These are phyloP conservation scores for Poeciliopsis turneri DNA, from an alignment of 2,797 vertebrate species.

Conservation along the genomic window DNA sequence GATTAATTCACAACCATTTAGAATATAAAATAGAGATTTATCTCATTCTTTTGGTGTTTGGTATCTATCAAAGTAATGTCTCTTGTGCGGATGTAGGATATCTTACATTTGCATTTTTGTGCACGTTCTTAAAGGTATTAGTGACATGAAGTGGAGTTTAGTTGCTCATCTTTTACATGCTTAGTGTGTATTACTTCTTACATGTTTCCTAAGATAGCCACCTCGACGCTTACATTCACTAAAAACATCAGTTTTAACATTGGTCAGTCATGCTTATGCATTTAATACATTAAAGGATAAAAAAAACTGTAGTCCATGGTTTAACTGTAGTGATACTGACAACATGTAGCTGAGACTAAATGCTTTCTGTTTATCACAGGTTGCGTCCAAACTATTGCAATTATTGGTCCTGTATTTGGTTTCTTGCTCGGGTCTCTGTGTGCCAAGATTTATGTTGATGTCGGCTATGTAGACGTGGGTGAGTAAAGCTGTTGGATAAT, in stretches of 20 bases:
- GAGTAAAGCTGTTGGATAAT: slow-evolving; percentile 60
- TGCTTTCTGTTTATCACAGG: slow-evolving; percentile 73
- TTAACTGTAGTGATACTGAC: neutral
- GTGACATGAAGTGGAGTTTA: neutral
- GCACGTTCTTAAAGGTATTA: neutral
- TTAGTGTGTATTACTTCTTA: neutral
- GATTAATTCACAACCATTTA: neutral
- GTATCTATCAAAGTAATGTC: neutral
- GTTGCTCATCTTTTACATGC: neutral
- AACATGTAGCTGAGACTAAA: neutral
- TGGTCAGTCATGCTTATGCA: neutral
- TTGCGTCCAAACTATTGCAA: slow-evolving; percentile 91
- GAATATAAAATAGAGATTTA: neutral
- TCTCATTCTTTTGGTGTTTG: neutral
- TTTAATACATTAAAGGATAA: neutral
- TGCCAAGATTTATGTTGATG: slow-evolving; percentile 93
- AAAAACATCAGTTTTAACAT: neutral
- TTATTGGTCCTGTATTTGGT: slow-evolving; percentile 95
- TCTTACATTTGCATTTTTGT: neutral
- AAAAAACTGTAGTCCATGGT: too few species aligned
- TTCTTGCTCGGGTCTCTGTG: slow-evolving; percentile 94
- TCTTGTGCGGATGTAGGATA: neutral
- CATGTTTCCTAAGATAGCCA: neutral
- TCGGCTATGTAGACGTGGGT: slow-evolving; percentile 93
- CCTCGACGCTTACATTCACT: neutral